Evolutionary conservation across 2,888 invertebrate genomes (phyloP).

Genomic region (Ochropleura leucogaster): DNA sequence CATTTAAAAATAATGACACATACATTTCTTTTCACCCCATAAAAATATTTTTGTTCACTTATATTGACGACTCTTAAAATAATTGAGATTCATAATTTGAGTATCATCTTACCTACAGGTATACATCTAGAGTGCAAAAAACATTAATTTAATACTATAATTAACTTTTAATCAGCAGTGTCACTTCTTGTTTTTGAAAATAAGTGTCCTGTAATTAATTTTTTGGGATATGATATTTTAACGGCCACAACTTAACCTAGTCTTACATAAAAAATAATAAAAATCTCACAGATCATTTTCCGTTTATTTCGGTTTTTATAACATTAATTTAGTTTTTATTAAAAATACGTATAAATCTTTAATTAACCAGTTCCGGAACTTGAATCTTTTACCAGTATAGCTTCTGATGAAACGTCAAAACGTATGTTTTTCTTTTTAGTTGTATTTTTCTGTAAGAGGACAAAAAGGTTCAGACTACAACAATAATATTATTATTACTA

Average conservation of each 20-base stretch:
- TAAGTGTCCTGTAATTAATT: conserved; percentile 27
- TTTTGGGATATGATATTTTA: conserved; percentile 35
- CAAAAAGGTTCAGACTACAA: conserved; percentile 7
- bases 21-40: conserved; percentile 23
- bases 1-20: conserved; percentile 29
- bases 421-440: conserved; percentile 86
- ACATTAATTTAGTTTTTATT: conserved; percentile 58
- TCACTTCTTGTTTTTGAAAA: conserved; percentile 12
- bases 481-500: not conserved
- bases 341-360: conserved; percentile 59
- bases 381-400: conserved; percentile 79
- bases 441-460: conserved; percentile 81
- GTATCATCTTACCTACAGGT: conserved; percentile 53
- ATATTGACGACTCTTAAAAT: conserved; percentile 61
- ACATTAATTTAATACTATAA: conserved; percentile 48
- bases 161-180: conserved; percentile 19
- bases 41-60: conserved; percentile 54
- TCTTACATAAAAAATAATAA: conserved; percentile 61
- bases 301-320: conserved; percentile 68
- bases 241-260: conserved; percentile 32
- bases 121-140: conserved; percentile 52
- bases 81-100: conserved; percentile 64
- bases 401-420: conserved; percentile 87
- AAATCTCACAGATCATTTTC: conserved; percentile 58
- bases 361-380: conserved; percentile 76